Percentiles rank a stretch among this genome's conserved stretches.
Evolutionary conservation across 2,797 vertebrate genomes (phyloP).

Genomic region (Enteromius trimaculatus): DNA sequence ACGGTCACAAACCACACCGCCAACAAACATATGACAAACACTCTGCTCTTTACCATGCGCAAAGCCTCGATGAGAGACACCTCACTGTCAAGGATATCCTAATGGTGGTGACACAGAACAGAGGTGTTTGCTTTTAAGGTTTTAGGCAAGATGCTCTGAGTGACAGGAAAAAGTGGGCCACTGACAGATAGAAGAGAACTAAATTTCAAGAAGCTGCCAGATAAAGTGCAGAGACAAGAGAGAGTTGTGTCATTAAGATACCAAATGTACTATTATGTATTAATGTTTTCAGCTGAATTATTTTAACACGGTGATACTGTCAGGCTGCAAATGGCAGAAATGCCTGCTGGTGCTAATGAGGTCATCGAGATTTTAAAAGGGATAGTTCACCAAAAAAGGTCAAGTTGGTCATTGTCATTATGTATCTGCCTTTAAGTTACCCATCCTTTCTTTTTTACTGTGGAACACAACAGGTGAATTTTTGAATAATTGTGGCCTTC

Average conservation of each 20-base stretch:
- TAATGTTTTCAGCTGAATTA: background rate
- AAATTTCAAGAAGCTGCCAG: background rate
- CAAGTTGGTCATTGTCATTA: background rate
- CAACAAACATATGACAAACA: constrained; percentile 48
- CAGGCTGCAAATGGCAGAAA: background rate
- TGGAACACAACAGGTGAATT: background rate
- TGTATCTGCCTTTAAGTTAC: background rate
- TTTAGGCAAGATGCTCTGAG: constrained; percentile 6
- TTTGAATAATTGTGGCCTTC: background rate
- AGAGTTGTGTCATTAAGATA: background rate
- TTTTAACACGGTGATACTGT: background rate
- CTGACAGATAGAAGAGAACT: background rate
- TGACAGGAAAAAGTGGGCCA: constrained; percentile 19
- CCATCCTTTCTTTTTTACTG: background rate
- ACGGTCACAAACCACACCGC: constrained; percentile 46
- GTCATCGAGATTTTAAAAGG: background rate
- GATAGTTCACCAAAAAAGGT: background rate
- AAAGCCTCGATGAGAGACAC: constrained; percentile 72
- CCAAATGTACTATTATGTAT: background rate
- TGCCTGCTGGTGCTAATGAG: background rate
- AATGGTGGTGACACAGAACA: constrained; percentile 63
- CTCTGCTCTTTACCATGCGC: constrained; percentile 68
- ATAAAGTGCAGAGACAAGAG: background rate
- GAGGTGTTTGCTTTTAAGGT: constrained; percentile 44
- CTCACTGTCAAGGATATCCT: constrained; percentile 71